Conservation (phyloP, 2,797 vertebrate genomes). For the Pangasius sanitwongsei region DNA sequence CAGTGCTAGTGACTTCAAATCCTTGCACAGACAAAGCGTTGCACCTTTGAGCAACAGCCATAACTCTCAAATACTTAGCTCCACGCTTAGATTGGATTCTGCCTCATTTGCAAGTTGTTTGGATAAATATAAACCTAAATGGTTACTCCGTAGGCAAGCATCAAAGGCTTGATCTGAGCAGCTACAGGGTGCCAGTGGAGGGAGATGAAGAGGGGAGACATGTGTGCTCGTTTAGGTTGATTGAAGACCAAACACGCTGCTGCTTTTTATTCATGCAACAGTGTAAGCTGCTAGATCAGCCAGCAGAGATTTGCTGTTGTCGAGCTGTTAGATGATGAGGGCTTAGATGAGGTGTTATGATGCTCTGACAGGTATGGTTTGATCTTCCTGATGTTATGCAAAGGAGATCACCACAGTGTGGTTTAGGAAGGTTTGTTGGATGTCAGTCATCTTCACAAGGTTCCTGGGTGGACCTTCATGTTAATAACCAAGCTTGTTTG, state of each 20-base stretch:
- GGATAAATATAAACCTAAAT: background rate
- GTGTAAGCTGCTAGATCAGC: background rate
- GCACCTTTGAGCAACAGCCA: background rate
- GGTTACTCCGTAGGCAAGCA: constrained; percentile 10
- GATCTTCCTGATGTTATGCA: background rate
- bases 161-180: constrained; percentile 31
- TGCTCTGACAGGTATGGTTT: background rate
- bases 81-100: background rate
- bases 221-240: constrained; percentile 13
- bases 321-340: background rate
- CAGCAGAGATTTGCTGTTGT: background rate
- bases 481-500: background rate
- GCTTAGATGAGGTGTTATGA: background rate
- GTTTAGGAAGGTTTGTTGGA: background rate
- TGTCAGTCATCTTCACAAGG: background rate
- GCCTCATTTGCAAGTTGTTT: constrained; percentile 8
- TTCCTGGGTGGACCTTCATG: background rate
- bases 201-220: background rate
- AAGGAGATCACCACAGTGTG: background rate
- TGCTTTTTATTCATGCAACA: constrained; percentile 7
- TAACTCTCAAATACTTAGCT: background rate
- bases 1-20: background rate
- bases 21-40: background rate
- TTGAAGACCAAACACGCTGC: constrained; percentile 6
- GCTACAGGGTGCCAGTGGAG: constrained; percentile 13